A percentile compares a stretch with the other conserved stretches of the same genome.
These are phyloP conservation scores for Xyliphius kryptos DNA, from an alignment of 2,113 vertebrate genomes.

Conservation along the genomic window DNA sequence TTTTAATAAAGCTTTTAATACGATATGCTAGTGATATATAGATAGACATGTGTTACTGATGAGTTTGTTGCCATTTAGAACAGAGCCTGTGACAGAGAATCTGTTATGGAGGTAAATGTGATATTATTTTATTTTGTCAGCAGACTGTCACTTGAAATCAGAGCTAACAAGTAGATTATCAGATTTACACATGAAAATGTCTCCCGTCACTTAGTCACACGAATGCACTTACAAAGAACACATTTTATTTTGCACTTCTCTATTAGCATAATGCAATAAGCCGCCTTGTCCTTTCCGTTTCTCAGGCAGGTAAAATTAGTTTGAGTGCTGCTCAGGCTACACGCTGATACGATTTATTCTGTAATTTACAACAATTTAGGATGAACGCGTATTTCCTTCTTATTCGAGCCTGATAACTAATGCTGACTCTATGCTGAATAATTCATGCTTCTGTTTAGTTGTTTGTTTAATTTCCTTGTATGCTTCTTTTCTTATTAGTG, in stretches of 20 bases:
- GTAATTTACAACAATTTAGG: constrained; percentile 48
- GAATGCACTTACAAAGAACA: constrained; percentile 29
- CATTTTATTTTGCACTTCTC: constrained; percentile 26
- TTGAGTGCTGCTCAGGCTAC: constrained; percentile 43
- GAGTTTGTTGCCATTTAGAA: constrained; percentile 25
- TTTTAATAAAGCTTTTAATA: no score
- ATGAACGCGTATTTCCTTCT: constrained; percentile 42
- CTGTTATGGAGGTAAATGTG: no score
- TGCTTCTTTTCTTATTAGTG: constrained; percentile 6
- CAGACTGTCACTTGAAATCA: constrained; percentile 40
- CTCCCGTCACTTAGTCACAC: constrained; percentile 37
- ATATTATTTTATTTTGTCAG: constrained; percentile 31
- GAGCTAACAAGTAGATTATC: constrained; percentile 38
- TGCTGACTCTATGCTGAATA: constrained; percentile 43
- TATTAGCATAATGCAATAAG: constrained; percentile 41
- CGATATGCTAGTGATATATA: constrained; percentile 20
- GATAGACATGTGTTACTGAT: constrained; percentile 38
- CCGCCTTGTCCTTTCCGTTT: constrained; percentile 9
- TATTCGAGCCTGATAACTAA: constrained; percentile 39
- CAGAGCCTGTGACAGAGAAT: constrained; percentile 7
- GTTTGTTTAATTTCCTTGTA: no score
- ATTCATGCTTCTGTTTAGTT: constrained; percentile 41
- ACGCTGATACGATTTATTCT: constrained; percentile 43
- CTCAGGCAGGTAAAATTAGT: constrained; percentile 46
- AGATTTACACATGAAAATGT: constrained; percentile 35